A percentile compares a stretch with the other conserved stretches of the same genome.
Evolutionary conservation across 2,113 vertebrate species (phyloP).

Genomic region (Gracilinanus agilis): DNA sequence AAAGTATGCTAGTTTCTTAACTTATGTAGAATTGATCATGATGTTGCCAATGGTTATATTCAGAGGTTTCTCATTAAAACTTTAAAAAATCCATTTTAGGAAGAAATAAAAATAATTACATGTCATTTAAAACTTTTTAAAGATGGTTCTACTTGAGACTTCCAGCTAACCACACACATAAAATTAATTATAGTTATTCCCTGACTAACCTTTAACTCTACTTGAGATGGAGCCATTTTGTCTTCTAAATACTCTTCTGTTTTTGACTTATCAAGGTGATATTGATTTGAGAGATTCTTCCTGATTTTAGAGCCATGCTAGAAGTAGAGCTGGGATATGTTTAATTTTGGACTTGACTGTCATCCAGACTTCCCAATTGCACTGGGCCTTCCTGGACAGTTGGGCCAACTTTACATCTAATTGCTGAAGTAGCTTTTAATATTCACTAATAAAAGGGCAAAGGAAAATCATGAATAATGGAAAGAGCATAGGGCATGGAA

Average conservation of each 20-base stretch:
- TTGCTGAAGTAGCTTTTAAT: not conserved
- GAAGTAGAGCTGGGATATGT: not conserved
- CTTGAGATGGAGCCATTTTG: not conserved
- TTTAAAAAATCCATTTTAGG: not conserved
- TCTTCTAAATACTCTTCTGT: not conserved
- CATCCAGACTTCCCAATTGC: not conserved
- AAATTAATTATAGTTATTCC: not conserved
- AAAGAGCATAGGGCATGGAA: not conserved
- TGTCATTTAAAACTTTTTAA: not conserved
- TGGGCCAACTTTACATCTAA: not conserved
- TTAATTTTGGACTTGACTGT: not conserved
- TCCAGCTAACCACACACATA: not conserved
- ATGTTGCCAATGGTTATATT: not conserved
- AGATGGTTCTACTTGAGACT: not conserved
- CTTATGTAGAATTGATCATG: not conserved
- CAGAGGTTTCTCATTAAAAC: not conserved
- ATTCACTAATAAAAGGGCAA: not conserved
- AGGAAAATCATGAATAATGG: not conserved
- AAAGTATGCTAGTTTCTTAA: not conserved
- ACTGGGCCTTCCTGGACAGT: not conserved
- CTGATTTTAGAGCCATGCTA: not conserved
- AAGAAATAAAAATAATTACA: not conserved
- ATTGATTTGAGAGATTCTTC: not conserved
- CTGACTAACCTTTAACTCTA: not conserved
- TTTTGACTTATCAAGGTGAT: not conserved